Evolutionary conservation across 2,888 invertebrate species (phyloP), one percentile per base, ranked within the genome.

Genomic region (Pachydiplax longipennis): DNA sequence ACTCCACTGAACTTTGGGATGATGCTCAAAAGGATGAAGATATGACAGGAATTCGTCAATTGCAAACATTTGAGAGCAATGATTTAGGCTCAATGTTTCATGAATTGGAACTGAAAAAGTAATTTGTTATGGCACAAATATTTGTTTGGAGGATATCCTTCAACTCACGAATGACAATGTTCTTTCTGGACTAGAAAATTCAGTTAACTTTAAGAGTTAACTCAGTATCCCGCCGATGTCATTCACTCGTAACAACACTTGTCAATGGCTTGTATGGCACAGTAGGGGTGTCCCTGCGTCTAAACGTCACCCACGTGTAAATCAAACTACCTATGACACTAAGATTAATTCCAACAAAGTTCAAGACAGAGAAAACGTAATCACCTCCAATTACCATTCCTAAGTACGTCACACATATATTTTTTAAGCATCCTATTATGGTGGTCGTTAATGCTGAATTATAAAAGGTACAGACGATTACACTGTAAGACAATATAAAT

Each of bases 361-460:
- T 99, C 61, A 97, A 95, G 96, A 97, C 97, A 2, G 98, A 97
- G 94, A 99, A 99, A 91, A 99, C 96, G 94, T 99, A 99, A 94
- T 99, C 99, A 22, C 99, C 99, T 81, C 99, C 99, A 91, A 99
- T 97, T 81, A 99, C 96, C 99, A 99, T 99, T 48, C 99, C 99
- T 92, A 99, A 95, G 94, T 99, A 99, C 0, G 99, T 99, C 5
- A 99, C 98, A 92, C 98, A 96, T 92, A 99, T 97, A 94, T 99
- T 99, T 95, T 99, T 99, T 91, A 99, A 95, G 93, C 99, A 99
- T 8, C 99, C 99, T 92, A 99, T 98, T 91, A 99, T 99, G 8
- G 99, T 99, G 0, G 99, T 99, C 0, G 99, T 99, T 87, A 99
- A 95, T n/a, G 99, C 99, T 91, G 99, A 99, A 94, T 99, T 99